Evolutionary conservation across 2,113 vertebrate species (phyloP), one percentile per base, ranked within the genome.

Genomic region (Halcyon senegalensis): DNA sequence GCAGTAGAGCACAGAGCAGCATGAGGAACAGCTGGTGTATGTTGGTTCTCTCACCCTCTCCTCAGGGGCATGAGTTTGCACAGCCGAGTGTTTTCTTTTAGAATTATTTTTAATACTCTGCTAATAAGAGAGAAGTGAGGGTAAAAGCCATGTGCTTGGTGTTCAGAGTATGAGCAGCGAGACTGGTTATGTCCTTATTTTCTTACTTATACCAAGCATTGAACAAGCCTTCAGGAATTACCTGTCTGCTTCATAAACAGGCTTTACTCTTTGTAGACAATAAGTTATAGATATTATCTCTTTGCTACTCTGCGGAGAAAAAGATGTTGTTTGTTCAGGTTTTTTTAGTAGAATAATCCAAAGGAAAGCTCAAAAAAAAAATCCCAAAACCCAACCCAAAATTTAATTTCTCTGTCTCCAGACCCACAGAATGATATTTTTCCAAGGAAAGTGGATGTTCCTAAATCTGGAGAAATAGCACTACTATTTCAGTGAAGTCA

Each of bases 31-130:
- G 91, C 91, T 95, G 91, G 60, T 69, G 21, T 70, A 28, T 91
- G 69, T 95, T 95, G 93, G 67, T 91, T 80, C 35, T 93, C 81
- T 87, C 27, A 48, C 64, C 53, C 58, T 87, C 70, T 95, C 77
- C 68, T 60, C 3, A 2, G 24, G 60, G 93, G 31, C 16, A 88
- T 0, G 0, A 72, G 31, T 48, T 18, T 87, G 66, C 4, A 7
- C 64, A 72, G 60, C 30, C 8, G 2, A 93, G 84, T 83, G 44
- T 96, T 93, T 96, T 93, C 27, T 16, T 89, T 86, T 89, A 77
- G 73, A 92, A 79, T 96, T 91, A 76, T 56, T 95, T 95, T 94
- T 81, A 95, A 94, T 89, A 78, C 20, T 74, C 55, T 87, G 64
- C 81, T 95, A 94, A 87, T 87, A 79, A 82, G 66, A 82, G 58